Percentiles rank a stretch among this genome's conserved stretches.
These are phyloP conservation scores for Phylloscopus trochilus DNA, from an alignment of 2,113 vertebrate species.

Conservation along the genomic window DNA sequence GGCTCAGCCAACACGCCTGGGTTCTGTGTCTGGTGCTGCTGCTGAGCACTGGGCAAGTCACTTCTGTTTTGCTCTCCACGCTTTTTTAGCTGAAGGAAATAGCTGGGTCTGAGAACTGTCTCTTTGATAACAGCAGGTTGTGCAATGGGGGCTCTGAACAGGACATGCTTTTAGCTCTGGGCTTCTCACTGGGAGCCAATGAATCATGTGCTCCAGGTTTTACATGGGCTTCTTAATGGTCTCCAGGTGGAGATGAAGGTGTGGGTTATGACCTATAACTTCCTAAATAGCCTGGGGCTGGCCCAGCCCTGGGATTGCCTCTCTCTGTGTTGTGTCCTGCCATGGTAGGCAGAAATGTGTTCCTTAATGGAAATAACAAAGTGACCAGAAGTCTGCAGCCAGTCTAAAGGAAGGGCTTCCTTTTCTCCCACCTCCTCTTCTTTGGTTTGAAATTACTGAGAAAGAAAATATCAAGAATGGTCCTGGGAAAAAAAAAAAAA, in stretches of 20 bases:
- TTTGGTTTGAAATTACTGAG: neutral
- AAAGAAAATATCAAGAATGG: neutral
- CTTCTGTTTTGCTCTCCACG: neutral
- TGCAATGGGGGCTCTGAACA: neutral
- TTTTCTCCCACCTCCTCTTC: neutral
- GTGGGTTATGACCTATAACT: conserved; percentile 6
- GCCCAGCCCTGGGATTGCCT: neutral
- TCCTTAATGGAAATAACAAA: neutral
- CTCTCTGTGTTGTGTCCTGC: neutral
- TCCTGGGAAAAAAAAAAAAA: neutral
- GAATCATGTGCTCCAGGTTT: neutral
- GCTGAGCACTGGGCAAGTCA: neutral
- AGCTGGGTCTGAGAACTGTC: neutral
- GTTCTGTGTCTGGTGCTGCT: neutral
- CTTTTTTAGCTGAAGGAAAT: neutral
- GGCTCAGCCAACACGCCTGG: neutral
- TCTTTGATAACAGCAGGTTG: neutral
- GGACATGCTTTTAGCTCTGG: neutral
- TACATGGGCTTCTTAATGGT: neutral
- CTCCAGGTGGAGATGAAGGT: conserved; percentile 22
- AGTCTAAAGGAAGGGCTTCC: neutral
- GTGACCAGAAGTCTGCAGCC: neutral
- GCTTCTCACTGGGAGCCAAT: neutral
- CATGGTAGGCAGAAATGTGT: neutral
- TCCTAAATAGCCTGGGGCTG: neutral